These are phyloP conservation scores for Nebria brevicollis DNA, from an alignment of 2,888 invertebrate species.

Conservation along the genomic window DNA sequence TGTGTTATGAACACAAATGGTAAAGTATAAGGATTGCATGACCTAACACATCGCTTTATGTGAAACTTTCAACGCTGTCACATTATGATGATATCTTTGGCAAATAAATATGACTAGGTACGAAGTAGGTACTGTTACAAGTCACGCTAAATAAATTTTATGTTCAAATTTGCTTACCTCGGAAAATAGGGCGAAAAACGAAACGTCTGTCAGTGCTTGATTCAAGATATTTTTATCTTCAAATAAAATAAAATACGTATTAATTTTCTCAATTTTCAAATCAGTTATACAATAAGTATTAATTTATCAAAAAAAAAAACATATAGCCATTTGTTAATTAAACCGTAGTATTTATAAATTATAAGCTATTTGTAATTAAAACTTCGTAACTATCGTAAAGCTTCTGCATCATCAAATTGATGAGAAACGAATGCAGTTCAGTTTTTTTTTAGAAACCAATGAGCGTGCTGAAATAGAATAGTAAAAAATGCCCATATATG, in stretches of 20 bases:
- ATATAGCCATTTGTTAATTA: too few relatives aligned
- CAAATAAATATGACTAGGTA: slow-evolving; percentile 8
- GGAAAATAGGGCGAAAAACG: slow-evolving; percentile 69
- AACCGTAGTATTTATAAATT: too few relatives aligned
- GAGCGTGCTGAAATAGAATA: too few relatives aligned
- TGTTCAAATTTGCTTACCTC: slow-evolving; percentile 62
- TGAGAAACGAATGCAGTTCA: too few relatives aligned
- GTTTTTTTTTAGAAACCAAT: too few relatives aligned
- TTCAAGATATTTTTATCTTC: slow-evolving; percentile 75
- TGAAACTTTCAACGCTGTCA: slow-evolving; percentile 18
- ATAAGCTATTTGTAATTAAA: too few relatives aligned
- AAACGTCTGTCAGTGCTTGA: slow-evolving; percentile 71
- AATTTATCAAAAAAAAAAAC: too few relatives aligned
- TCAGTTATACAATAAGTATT: too few relatives aligned
- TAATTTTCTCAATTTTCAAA: too few relatives aligned
- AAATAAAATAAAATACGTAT: slow-evolving; percentile 55
- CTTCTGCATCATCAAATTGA: too few relatives aligned
- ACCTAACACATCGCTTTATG: background rate
- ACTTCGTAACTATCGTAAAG: background rate
- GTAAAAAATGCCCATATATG: too few relatives aligned
- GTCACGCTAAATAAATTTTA: slow-evolving; percentile 25
- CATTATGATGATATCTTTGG: slow-evolving; percentile 6
- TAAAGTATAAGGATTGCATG: background rate
- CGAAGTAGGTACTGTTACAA: slow-evolving; percentile 15
- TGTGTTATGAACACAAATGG: too few relatives aligned